Base-by-base conservation (phyloP, 2,888 invertebrate genomes). In the Stenchaetothrips biformis region DNA sequence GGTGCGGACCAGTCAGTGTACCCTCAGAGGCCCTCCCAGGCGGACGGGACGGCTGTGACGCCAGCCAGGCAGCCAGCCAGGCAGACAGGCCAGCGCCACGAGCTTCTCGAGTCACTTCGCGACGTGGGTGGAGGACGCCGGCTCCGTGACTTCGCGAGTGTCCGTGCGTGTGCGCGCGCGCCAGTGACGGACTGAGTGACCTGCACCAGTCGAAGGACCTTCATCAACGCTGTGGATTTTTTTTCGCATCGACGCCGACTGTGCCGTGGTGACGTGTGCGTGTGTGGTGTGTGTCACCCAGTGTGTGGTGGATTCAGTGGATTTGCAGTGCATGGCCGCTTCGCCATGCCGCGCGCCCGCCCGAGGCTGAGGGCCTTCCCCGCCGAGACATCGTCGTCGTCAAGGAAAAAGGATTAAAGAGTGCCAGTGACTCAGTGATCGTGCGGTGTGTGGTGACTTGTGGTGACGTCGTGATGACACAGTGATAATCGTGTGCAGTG, bases 11-110 rank as follows among this genome's bases (percentile, higher is more conserved):
- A 74, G 67, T 74, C 67, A 74, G 67, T 74, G 67, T 74, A 74
- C 67, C 67, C 67, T 25, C 67, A 74, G 67, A 74, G 67, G 67
- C 67, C 67, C 67, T 74, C 67, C 67, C 67, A 74, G 67, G 67
- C 67, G 67, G 67, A 74, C 67, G 67, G 67, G 67, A 21, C 21
- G 67, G 67, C 9, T 18, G 59, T 59, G 59, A 59, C 59, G 59
- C 59, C 59, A 59, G 59, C 59, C 59, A 59, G 59, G 59, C 53
- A 13, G 53, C 53, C 13, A 53, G 53, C 13, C 53, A 18, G 53
- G 53, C 53, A 53, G 53, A 53, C 53, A 67, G 67, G n/a, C 67
- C 9, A 67, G 67, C 67, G 67, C 67, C 67, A 74, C 67, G 67
- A 74, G 37, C 37, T 37, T 37, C 37, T 37, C 37, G 37, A 37